Percentiles rank a stretch among this genome's conserved stretches.
phyloP scores from a whole-genome alignment of 2,888 invertebrate species.

The Himalopsyche kuldschensis region DNA sequence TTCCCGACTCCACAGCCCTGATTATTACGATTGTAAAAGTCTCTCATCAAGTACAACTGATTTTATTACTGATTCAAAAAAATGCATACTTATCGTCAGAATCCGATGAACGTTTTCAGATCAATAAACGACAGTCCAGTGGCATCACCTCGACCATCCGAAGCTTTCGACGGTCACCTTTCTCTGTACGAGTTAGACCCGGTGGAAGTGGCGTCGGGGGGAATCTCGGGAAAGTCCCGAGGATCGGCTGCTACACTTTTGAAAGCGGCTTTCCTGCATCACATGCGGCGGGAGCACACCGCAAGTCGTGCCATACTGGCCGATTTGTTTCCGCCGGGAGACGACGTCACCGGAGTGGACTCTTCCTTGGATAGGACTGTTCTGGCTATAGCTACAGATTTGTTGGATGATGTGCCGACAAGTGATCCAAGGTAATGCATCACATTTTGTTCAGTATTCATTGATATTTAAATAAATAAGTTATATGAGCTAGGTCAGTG shows the following conservation, averaged over 20 bases:
- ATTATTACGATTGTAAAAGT: no score
- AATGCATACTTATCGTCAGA: conserved; percentile 17
- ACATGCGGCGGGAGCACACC: conserved; percentile 63
- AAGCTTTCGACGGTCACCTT: conserved; percentile 61
- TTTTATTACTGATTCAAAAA: not conserved
- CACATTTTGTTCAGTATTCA: not conserved
- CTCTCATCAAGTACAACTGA: not conserved
- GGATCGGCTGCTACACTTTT: conserved; percentile 44
- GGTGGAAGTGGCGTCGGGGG: conserved; percentile 58
- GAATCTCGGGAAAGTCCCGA: conserved; percentile 34
- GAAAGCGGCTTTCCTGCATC: conserved; percentile 79
- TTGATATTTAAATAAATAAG: no score
- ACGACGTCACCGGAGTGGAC: conserved; percentile 49
- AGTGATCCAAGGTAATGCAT: conserved; percentile 71
- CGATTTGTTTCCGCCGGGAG: conserved; percentile 42
- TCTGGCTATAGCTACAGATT: conserved; percentile 70
- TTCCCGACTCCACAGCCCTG: no score
- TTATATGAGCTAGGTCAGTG: no score
- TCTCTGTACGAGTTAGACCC: conserved; percentile 71
- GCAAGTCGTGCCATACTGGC: conserved; percentile 41
- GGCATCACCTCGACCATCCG: conserved; percentile 53
- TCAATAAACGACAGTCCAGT: conserved; percentile 51
- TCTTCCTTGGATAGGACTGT: conserved; percentile 63
- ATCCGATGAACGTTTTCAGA: conserved; percentile 42
- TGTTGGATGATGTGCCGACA: conserved; percentile 85